Evolutionary conservation across 2,113 vertebrate genomes (phyloP), one percentile per base, ranked within the genome.

Genomic region (Solea senegalensis): DNA sequence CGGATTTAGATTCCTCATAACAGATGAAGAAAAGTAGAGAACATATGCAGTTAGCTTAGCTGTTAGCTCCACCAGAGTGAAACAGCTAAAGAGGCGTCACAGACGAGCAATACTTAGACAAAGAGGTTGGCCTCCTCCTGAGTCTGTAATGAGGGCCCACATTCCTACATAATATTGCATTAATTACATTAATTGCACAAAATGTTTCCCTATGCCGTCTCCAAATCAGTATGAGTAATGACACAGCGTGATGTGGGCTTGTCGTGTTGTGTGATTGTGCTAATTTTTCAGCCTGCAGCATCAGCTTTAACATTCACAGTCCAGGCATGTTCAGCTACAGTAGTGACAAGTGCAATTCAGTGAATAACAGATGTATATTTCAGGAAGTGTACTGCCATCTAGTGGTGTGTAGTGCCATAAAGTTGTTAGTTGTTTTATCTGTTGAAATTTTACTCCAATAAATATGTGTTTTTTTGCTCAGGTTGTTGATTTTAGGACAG

Each of bases 371-470:
- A 45, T 15, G 8, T 8, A 66, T 26, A 72, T 78, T 67, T 46
- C 1, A 58, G 61, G 56, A 68, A 11, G n/a, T 12, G n/a, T 74
- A 55, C 72, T 86, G 81, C 82, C 85, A 78, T 77, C 88, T 83
- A 26, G 66, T 82, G 88, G n/a, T n/a, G n/a, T n/a, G n/a, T n/a
- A n/a, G n/a, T n/a, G n/a, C n/a, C n/a, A n/a, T n/a, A n/a, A n/a
- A n/a, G n/a, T n/a, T n/a, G n/a, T n/a, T n/a, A n/a, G n/a, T 34
- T 34, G 34, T 34, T 34, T 34, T 6, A 34, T 34, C 34, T 34
- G 34, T 34, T 34, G 34, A 34, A 34, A 34, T 34, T 2, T 34
- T 4, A 34, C 34, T 34, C 34, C 5, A 34, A 34, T 6, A 34
- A 34, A 34, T 34, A 34, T 34, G 34, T 1, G 34, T 34, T 3